Conservation (phyloP, 2,888 invertebrate species). For the Pardosa pseudoannulata region DNA sequence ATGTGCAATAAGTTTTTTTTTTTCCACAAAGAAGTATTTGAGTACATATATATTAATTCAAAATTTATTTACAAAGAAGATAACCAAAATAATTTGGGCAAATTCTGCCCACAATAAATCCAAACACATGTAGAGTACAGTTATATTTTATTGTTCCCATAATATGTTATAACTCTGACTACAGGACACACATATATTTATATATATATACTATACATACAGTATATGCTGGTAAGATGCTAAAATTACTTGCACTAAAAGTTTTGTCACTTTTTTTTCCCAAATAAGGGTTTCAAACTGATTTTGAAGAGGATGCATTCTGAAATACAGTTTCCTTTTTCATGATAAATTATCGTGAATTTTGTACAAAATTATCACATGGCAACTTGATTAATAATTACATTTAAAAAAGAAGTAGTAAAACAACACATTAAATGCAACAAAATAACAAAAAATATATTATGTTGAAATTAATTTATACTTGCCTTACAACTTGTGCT, state of each 20-base stretch:
- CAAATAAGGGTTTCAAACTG: not conserved
- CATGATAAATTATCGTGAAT: no score
- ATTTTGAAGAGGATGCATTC: not conserved
- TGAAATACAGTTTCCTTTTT: not conserved
- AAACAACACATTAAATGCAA: not conserved
- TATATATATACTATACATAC: slow-evolving; percentile 56
- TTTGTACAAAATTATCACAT: not conserved
- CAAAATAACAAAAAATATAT: not conserved
- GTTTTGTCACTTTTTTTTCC: not conserved
- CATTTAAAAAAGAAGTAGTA: not conserved
- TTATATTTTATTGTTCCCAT: slow-evolving; percentile 66
- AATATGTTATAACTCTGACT: slow-evolving; percentile 55
- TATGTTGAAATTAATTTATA: no score
- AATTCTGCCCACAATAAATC: not conserved
- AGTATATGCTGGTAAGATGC: slow-evolving; percentile 16
- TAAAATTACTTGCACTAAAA: not conserved
- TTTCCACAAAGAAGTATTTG: not conserved
- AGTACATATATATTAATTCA: not conserved
- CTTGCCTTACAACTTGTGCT: no score
- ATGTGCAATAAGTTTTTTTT: no score
- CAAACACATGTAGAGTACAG: slow-evolving; percentile 28
- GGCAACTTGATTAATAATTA: not conserved
- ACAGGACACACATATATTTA: slow-evolving; percentile 53
- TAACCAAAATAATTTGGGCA: not conserved
- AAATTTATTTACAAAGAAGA: not conserved